Evolutionary conservation across 2,113 vertebrate genomes (phyloP).

Genomic region (Oryctolagus cuniculus): DNA sequence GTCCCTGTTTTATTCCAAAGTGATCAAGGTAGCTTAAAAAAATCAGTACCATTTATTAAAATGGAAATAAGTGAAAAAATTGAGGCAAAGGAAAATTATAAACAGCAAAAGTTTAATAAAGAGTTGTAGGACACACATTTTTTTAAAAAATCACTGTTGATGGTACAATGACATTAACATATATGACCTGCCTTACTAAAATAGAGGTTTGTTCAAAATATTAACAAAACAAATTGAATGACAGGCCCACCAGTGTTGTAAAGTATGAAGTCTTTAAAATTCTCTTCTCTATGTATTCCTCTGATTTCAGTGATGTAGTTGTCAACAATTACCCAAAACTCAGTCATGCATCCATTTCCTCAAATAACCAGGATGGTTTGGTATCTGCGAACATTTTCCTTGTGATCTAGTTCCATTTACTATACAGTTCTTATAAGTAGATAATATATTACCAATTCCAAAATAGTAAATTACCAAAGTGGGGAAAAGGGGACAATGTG

Average conservation of each 20-base stretch:
- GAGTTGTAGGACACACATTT: neutral
- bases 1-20: neutral
- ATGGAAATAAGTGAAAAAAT: neutral
- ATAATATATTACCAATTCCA: conserved; percentile 7
- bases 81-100: conserved; percentile 32
- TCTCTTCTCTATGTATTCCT: neutral
- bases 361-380: neutral
- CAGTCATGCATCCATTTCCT: neutral
- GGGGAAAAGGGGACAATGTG: no score
- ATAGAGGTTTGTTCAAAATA: conserved; percentile 1
- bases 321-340: neutral
- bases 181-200: neutral
- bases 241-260: neutral
- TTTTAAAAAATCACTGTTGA: neutral
- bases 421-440: neutral
- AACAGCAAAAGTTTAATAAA: conserved; percentile 10
- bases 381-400: neutral
- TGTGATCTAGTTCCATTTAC: neutral
- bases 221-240: neutral
- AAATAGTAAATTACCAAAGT: conserved; percentile 27
- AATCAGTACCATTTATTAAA: neutral
- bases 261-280: neutral
- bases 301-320: neutral
- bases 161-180: conserved; percentile 12
- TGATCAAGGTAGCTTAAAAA: conserved; percentile 2